Evolutionary conservation across 2,888 invertebrate genomes (phyloP), one percentile per base, ranked within the genome.

Genomic region (Apocheima hispidaria): DNA sequence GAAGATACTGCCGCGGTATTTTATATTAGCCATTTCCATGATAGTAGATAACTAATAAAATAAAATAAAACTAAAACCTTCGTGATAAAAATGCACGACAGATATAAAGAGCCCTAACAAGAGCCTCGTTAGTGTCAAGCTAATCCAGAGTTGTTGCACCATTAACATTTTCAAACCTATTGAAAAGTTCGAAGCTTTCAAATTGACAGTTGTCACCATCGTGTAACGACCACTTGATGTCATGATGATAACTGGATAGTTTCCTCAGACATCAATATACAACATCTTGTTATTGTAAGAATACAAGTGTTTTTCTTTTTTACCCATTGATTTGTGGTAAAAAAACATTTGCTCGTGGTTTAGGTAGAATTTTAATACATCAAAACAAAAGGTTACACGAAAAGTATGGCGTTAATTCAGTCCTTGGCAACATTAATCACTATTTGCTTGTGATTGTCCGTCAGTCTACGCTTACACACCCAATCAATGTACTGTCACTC

Each of bases 41-140:
- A 30, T 46, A 33, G 10, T n/a, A 28, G 2, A 7, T 33, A n/a
- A n/a, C n/a, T 12, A 7, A 30, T 20, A 26, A 50, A 50, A 50
- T 9, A 49, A 49, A 35, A 20, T 14, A 4, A 36, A 43, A 16
- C 20, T 2, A 21, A 21, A 41, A 12, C 20, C 10, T 16, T 41
- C 43, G 9, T 10, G 9, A 35, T 30, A 54, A 21, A 35, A 26
- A 12, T 38, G 28, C 6, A 51, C 18, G 49, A 49, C 38, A 51
- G 30, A 23, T 49, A 33, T n/a, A 18, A 36, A 50, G 7, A 43
- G 28, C 38, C 14, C 41, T 30, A 41, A 60, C 60, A 60, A 60
- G 54, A 50, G 60, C 12, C 55, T 55, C 55, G 55, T 60, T 55
- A 55, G 30, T 51, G 60, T 60, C 60, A 60, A 33, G 12, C 35